These are phyloP conservation scores for Erpobdella octoculata DNA, from an alignment of 2,888 invertebrate species.

Conservation along the genomic window DNA sequence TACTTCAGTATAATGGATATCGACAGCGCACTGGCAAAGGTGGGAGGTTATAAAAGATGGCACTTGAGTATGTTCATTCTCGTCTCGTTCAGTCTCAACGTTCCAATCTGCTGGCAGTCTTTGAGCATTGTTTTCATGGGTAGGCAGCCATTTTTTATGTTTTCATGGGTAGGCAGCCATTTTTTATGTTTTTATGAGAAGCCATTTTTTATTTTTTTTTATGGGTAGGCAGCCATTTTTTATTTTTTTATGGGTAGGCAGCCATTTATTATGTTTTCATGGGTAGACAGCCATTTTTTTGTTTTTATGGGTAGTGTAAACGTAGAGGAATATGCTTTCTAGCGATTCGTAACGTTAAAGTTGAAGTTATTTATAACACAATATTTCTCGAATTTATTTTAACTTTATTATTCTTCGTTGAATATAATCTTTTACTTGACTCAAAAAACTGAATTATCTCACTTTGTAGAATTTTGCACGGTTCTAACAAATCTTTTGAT, in stretches of 20 bases:
- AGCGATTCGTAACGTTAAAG: too few relatives aligned
- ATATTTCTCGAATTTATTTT: too few relatives aligned
- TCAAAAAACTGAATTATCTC: too few relatives aligned
- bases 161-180: conserved; percentile 21
- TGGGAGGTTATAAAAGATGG: conserved; percentile 32
- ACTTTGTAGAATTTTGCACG: too few relatives aligned
- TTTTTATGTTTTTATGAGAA: conserved; percentile 17
- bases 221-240: conserved; percentile 5
- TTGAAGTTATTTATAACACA: too few relatives aligned
- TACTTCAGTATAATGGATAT: conserved; percentile 23
- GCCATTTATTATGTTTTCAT: too few relatives aligned
- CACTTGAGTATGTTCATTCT: conserved; percentile 27
- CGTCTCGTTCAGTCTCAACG: conserved; percentile 16
- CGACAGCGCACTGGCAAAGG: conserved; percentile 31
- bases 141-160: not conserved
- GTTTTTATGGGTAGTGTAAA: too few relatives aligned
- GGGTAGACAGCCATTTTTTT: too few relatives aligned
- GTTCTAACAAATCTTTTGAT: too few relatives aligned
- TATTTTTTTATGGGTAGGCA: not conserved
- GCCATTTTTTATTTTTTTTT: not conserved
- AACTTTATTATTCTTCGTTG: too few relatives aligned
- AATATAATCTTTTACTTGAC: too few relatives aligned
- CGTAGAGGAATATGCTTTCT: too few relatives aligned
- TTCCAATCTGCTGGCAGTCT: conserved; percentile 28
- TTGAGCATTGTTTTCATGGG: conserved; percentile 32